Evolutionary conservation across 1,140 invertebrate genomes (phyloP), one percentile per base, ranked within the genome.

Genomic region (Charaxes varanes): DNA sequence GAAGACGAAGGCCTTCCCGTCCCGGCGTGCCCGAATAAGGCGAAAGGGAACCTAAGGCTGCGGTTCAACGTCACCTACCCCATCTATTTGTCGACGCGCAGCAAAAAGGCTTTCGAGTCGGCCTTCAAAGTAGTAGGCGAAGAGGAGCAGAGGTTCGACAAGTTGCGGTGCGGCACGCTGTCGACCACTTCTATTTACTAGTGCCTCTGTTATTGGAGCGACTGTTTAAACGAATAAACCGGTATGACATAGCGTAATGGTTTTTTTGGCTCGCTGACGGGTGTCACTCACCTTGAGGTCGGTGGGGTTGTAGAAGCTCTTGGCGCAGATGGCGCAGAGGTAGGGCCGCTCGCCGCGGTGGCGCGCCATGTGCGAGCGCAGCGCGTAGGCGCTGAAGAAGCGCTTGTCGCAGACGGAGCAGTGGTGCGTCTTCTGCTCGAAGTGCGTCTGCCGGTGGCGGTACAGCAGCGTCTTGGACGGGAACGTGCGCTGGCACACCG

Each of bases 1-100:
- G 60, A 79, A 18, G 83, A 85, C 0, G 90, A 92, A 70, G 91
- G 91, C 4, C 72, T 92, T 22, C 90, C 91, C 0, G 49, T 88
- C 15, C 78, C 76, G 2, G 70, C 71, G 2, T 83, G 77, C 30
- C 77, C 79, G 0, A 52, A 36, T 0, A 81, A 60, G 35, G 74
- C 72, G 3, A 80, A 71, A 59, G 79, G 79, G 0, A 73, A 77
- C 24, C 43, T 83, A 11, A 73, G 68, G 4, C 66, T 83, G 35
- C 49, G 71, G 2, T 83, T 83, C 26, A 34, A 51, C 2, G 40
- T 77, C 7, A 53, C 28, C 6, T 83, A 70, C 18, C 79, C 79
- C 0, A 52, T 62, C 16, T 79, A 80, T 38, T 44, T 81, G 12
- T 64, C 74, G n/a, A 73, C 70, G n/a, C 54, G 45, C 4, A 59